Evolutionary conservation across 2,113 vertebrate genomes (phyloP), one percentile per base, ranked within the genome.

Genomic region (Callorhinus ursinus): DNA sequence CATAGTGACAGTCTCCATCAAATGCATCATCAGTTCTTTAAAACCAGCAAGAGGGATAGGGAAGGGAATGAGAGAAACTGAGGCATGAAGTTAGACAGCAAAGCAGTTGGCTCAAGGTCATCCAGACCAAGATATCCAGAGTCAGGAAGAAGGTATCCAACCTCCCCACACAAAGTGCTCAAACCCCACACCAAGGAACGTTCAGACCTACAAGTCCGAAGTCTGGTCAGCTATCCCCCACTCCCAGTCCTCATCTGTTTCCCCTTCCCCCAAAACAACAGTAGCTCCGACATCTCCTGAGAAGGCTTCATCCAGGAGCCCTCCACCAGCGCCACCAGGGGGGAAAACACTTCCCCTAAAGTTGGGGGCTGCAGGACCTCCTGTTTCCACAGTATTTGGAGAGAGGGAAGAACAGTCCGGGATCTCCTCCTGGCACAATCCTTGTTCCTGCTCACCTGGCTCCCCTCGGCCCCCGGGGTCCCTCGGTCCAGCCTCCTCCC

Each of bases 391-490:
- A 76, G 57, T 28, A 79, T 49, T 69, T 59, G 36, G 93, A 55
- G 55, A 77, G 49, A 65, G 77, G 14, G 26, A 36, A 76, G 61
- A 53, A 22, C 49, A 67, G 63, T 16, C 71, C 21, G 21, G 83
- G 46, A 59, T 19, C 28, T 82, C 51, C 24, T 71, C 61, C 80
- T 84, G 7, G 79, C 51, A 81, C 59, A 39, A 31, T n/a, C 55
- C 55, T 65, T 15, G 46, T 7, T 46, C 80, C 53, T 5, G 94
- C 98, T 98, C 98, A 98, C 98, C 98, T 98, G 97, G 94, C 80
- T 98, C 98, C 96, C 98, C 96, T 63, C 97, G 97, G 93, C 82
- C 96, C 97, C 97, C 97, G 10, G 97, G 71, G 84, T 98, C 98
- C 93, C 97, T 97, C 6, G 96, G 63, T 96, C 96, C 97, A 42